Percentiles rank a stretch among this genome's conserved stretches.
Conservation (phyloP, 2,888 invertebrate species). For the Phengaris alcon region DNA sequence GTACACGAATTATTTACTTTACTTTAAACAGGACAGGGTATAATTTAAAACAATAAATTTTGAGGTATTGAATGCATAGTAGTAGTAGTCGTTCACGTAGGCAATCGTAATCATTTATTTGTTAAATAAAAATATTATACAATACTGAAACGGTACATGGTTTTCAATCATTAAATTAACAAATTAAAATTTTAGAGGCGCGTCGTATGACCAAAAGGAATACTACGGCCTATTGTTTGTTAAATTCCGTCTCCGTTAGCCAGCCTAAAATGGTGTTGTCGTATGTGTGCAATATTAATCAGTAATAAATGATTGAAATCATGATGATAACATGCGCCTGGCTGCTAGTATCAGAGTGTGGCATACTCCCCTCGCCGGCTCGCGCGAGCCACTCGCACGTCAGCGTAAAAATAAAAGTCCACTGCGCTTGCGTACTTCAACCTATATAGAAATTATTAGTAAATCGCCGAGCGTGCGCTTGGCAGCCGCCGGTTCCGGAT, state of each 20-base stretch:
- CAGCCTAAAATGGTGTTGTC: conserved; percentile 61
- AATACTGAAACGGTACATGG: not conserved
- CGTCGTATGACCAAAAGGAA: conserved; percentile 52
- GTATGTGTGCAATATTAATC: conserved; percentile 73
- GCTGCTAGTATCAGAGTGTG: conserved; percentile 54
- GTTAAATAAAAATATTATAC: not conserved
- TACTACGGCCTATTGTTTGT: conserved; percentile 59
- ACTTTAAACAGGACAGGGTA: no score
- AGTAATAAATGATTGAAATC: conserved; percentile 63
- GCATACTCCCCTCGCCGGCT: conserved; percentile 61
- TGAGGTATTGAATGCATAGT: no score
- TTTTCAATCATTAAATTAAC: not conserved
- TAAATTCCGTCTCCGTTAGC: conserved; percentile 64
- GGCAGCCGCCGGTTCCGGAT: conserved; percentile 68
- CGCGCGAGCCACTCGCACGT: conserved; percentile 71
- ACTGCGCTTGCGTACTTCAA: conserved; percentile 73
- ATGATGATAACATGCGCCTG: conserved; percentile 64
- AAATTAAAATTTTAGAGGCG: conserved; percentile 49
- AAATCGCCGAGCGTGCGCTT: conserved; percentile 74
- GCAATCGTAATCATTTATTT: not conserved
- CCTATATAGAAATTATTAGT: conserved; percentile 78
- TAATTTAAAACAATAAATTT: no score
- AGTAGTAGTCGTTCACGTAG: no score
- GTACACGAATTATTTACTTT: no score
- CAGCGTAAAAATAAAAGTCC: conserved; percentile 78